Conservation (phyloP, 2,888 invertebrate genomes). For the Coremacera marginata region DNA sequence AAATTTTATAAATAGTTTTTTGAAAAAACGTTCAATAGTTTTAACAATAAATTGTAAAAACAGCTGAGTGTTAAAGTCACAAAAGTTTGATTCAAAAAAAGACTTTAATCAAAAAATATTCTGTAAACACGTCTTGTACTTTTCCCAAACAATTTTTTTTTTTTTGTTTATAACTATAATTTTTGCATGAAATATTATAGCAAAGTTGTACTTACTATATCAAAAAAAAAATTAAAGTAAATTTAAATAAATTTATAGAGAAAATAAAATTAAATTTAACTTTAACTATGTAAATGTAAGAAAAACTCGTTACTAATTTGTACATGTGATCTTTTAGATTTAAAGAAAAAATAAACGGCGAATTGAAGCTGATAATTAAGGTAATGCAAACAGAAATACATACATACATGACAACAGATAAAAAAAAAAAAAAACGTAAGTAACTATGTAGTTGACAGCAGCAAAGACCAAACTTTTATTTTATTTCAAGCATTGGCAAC, state of each 20-base stretch:
- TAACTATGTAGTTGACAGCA: too few species aligned
- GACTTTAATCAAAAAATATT: too few species aligned
- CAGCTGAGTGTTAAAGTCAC: too few species aligned
- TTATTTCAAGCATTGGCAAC: not conserved
- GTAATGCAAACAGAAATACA: not conserved
- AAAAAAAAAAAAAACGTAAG: too few species aligned
- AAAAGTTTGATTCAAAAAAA: too few species aligned
- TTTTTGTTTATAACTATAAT: too few species aligned
- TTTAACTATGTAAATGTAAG: constrained; percentile 27
- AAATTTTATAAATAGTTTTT: too few species aligned
- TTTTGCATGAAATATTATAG: too few species aligned
- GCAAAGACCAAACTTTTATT: too few species aligned
- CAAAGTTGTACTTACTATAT: too few species aligned
- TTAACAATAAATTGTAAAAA: too few species aligned
- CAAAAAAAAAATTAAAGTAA: not conserved
- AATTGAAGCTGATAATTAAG: constrained; percentile 1
- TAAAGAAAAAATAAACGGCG: not conserved
- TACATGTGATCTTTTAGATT: constrained; percentile 39
- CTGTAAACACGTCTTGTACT: not conserved
- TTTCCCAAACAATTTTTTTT: not conserved
- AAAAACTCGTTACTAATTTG: constrained; percentile 33
- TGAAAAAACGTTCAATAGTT: too few species aligned
- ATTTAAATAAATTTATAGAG: not conserved
- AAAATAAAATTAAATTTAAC: constrained; percentile 2
- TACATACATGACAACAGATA: not conserved